Evolutionary conservation across 2,113 vertebrate species (phyloP), one percentile per base, ranked within the genome.

Genomic region (Rhombomys opimus): DNA sequence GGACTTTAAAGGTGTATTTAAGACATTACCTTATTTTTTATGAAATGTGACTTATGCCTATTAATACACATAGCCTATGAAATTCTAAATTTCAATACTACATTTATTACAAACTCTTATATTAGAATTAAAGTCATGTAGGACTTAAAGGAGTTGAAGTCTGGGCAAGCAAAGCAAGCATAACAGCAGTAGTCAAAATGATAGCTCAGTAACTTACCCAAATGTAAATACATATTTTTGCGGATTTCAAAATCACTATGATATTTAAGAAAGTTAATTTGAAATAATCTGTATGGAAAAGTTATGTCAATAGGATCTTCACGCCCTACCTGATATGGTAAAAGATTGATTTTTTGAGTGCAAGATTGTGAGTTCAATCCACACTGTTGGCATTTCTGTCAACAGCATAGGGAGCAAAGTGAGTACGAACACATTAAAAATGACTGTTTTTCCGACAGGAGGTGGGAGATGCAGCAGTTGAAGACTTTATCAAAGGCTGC

Each of bases 61-160:
- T 81, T 11, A 93, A 72, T 82, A 86, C 67, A 67, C 3, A 57
- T 25, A 67, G 7, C 25, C 7, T 93, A 63, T 73, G 68, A 61
- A 89, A 87, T 87, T 87, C 87, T 72, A 94, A 96, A 65, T 63
- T 77, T 78, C 18, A 87, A 91, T 5, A 75, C 82, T 7, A 70
- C 5, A 23, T 59, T 78, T 82, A 65, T 25, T 90, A n/a, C 2
- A 82, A 73, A 85, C 91, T 89, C n/a, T 50, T 93, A 15, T n/a
- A 63, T 80, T 95, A 52, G 30, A 89, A 89, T 86, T 72, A 87
- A 96, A 89, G 23, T 5, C 1, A 59, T 87, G 38, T 80, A 13
- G 20, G 20, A 59, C 41, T 93, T 95, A n/a, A 89, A 93, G 27
- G 46, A 59, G 30, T 3, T 78, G 5, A 67, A 5, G 41, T 90